Conservation (phyloP, 2,113 vertebrate genomes). For the Nansenia antarctica region DNA sequence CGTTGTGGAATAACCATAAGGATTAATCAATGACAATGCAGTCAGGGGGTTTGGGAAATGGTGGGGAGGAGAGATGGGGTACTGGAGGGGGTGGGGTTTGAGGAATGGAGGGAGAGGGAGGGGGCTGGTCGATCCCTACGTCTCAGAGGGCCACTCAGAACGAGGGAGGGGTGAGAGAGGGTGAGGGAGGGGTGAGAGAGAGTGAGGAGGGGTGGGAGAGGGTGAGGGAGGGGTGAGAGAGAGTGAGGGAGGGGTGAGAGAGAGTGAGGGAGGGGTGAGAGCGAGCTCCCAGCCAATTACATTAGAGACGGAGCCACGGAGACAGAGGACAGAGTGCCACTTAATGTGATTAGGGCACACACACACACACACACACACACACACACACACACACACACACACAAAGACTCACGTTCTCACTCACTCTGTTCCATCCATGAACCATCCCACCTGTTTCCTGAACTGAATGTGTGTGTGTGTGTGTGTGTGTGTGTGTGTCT, state of each 20-base stretch:
- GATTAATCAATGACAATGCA: slow-evolving; percentile 20
- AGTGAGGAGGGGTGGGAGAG: slow-evolving; percentile 24
- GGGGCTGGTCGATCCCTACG: background rate
- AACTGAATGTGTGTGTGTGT: no score
- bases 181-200: background rate
- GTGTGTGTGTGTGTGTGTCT: no score
- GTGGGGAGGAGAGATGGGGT: background rate
- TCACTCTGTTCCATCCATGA: no score
- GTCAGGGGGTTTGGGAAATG: background rate
- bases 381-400: no score
- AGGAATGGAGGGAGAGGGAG: background rate
- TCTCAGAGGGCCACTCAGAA: slow-evolving; percentile 20
- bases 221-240: background rate
- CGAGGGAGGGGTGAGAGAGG: background rate
- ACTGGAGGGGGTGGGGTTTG: background rate
- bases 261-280: slow-evolving; percentile 21
- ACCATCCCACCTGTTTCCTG: no score
- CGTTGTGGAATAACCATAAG: background rate
- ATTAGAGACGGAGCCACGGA: slow-evolving; percentile 44
- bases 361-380: background rate
- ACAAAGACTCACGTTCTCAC: no score
- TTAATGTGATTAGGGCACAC: slow-evolving; percentile 39
- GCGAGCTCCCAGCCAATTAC: slow-evolving; percentile 53
- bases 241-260: background rate
- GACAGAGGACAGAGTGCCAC: slow-evolving; percentile 28